Evolutionary conservation across 1,140 invertebrate genomes (phyloP).

Genomic region (Dinoponera quadriceps): DNA sequence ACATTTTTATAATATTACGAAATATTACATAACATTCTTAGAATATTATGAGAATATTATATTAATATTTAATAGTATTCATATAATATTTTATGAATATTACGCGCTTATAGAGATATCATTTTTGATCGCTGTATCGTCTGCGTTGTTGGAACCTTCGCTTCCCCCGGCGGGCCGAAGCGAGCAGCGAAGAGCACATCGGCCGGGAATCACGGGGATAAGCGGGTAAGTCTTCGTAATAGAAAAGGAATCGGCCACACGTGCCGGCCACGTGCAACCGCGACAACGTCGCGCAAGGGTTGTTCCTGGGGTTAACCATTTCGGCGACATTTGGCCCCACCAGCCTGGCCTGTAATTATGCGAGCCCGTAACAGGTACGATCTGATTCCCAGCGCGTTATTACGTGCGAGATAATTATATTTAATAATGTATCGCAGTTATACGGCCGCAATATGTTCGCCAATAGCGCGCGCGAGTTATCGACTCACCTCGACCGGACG

Average conservation of each 20-base stretch:
- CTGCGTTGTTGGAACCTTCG: too few species aligned
- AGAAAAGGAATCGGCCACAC: slow-evolving; percentile 73
- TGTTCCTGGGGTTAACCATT: slow-evolving; percentile 72
- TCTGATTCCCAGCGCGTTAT: slow-evolving; percentile 66
- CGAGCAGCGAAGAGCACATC: slow-evolving; percentile 33
- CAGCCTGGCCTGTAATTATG: slow-evolving; percentile 71
- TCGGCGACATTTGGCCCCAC: slow-evolving; percentile 71
- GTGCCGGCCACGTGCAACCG: slow-evolving; percentile 74
- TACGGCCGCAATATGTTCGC: slow-evolving; percentile 57
- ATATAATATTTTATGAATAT: too few species aligned
- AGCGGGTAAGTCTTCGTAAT: neutral
- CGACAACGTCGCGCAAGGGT: slow-evolving; percentile 66
- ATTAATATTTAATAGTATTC: too few species aligned
- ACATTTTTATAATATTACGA: too few species aligned
- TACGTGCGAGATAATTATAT: slow-evolving; percentile 59
- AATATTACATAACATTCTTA: too few species aligned
- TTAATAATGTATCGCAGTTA: slow-evolving; percentile 27
- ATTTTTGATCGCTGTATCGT: too few species aligned
- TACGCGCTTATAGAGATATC: too few species aligned
- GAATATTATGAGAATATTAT: too few species aligned
- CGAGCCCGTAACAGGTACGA: slow-evolving; percentile 61
- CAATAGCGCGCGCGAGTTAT: neutral
- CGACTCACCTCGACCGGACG: slow-evolving; percentile 14
- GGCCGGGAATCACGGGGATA: slow-evolving; percentile 8
- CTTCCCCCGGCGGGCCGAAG: neutral